Percentiles rank a stretch among this genome's conserved stretches.
Conservation (phyloP, 1,140 invertebrate species). For the Zophobas atratus region DNA sequence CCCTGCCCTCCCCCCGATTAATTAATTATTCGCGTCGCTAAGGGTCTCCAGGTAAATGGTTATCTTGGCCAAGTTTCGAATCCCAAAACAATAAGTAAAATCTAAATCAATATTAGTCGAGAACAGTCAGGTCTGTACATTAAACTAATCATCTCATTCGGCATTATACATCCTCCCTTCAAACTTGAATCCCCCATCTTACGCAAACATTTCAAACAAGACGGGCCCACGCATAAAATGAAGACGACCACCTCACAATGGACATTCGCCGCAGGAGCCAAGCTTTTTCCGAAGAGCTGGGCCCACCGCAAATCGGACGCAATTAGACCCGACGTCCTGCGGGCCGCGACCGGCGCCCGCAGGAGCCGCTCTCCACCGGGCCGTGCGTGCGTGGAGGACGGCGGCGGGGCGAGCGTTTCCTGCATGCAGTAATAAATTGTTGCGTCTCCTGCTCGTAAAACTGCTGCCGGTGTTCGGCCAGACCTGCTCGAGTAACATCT, state of each 20-base stretch:
- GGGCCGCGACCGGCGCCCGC: no score
- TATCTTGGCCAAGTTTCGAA: conserved; percentile 50
- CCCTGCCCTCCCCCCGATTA: conserved; percentile 12
- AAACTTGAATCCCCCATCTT: conserved; percentile 54
- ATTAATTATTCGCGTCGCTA: conserved; percentile 47
- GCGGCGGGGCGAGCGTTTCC: conserved; percentile 3
- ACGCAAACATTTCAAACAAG: conserved; percentile 57
- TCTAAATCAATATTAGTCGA: conserved; percentile 61
- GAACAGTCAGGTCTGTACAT: conserved; percentile 58
- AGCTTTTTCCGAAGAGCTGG: conserved; percentile 23
- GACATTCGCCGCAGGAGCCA: conserved; percentile 47
- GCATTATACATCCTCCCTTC: conserved; percentile 58
- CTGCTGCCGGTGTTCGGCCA: conserved; percentile 27
- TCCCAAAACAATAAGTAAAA: conserved; percentile 60
- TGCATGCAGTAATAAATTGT: no score
- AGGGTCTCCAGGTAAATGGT: conserved; percentile 48
- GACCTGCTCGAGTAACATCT: conserved; percentile 34
- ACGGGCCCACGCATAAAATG: conserved; percentile 57
- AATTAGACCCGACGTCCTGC: no score
- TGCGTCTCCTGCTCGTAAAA: conserved; percentile 29
- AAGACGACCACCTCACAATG: conserved; percentile 56
- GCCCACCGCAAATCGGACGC: conserved; percentile 33
- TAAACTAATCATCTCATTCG: conserved; percentile 61
- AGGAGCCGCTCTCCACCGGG: no score
- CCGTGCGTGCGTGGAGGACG: conserved; percentile 9